These are phyloP conservation scores for Ecdyonurus torrentis DNA, from an alignment of 2,888 invertebrate species.

Conservation along the genomic window DNA sequence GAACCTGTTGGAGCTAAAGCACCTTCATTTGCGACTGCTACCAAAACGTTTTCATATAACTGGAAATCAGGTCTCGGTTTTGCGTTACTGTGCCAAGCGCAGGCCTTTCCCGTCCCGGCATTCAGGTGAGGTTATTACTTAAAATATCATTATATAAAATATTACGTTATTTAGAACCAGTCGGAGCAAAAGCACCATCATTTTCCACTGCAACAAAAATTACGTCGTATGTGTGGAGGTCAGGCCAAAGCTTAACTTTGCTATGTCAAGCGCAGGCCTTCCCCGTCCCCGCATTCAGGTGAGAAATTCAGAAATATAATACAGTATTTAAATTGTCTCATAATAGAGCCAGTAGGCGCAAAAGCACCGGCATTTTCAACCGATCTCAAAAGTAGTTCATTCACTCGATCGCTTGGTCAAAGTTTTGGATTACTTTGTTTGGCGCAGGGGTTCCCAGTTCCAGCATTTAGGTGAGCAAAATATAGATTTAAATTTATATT, in stretches of 20 bases:
- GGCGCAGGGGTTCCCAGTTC: constrained; percentile 46
- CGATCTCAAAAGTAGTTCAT: constrained; percentile 42
- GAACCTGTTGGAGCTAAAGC: constrained; percentile 42
- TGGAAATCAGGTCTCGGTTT: constrained; percentile 38
- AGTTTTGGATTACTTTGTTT: constrained; percentile 45
- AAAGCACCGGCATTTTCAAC: constrained; percentile 44
- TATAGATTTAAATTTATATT: constrained; percentile 3
- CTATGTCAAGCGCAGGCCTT: constrained; percentile 64
- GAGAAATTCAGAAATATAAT: too few relatives aligned
- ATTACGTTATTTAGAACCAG: constrained; percentile 33
- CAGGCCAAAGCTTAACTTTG: constrained; percentile 38
- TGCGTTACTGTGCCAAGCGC: constrained; percentile 50
- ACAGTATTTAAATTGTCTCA: neutral
- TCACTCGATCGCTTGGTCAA: constrained; percentile 42
- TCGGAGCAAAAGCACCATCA: constrained; percentile 42
- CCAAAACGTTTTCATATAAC: constrained; percentile 45
- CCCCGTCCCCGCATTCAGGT: constrained; percentile 56
- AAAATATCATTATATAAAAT: too few relatives aligned
- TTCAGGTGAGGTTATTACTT: too few relatives aligned
- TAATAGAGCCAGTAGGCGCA: constrained; percentile 37
- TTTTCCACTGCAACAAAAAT: constrained; percentile 41
- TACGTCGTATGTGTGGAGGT: constrained; percentile 45
- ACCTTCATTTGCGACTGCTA: constrained; percentile 41
- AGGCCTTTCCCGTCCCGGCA: constrained; percentile 48
- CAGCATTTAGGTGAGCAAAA: neutral